Percentiles rank a stretch among this genome's conserved stretches.
Evolutionary conservation across 2,113 vertebrate species (phyloP).

Genomic region (Gymnorhina tibicen): DNA sequence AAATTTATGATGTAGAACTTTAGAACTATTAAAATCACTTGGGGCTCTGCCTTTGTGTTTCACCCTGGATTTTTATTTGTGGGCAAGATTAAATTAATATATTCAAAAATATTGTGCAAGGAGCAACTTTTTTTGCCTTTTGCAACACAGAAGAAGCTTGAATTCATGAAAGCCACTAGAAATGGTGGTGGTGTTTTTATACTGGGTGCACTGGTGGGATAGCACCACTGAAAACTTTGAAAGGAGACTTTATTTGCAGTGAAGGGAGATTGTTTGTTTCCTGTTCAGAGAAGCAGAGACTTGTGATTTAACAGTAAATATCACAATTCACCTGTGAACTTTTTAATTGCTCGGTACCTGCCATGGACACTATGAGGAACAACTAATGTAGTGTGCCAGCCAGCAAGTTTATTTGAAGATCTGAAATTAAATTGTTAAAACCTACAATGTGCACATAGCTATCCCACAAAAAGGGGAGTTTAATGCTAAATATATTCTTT

Average conservation of each 20-base stretch:
- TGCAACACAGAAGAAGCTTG: neutral
- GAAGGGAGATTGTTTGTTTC: neutral
- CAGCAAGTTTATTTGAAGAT: neutral
- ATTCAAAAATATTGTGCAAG: neutral
- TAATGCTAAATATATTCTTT: neutral
- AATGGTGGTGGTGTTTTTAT: neutral
- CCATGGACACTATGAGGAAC: neutral
- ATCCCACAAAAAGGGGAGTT: neutral
- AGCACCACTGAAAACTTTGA: neutral
- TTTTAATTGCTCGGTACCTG: neutral
- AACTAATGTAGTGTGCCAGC: neutral
- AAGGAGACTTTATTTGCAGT: neutral
- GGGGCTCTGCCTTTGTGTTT: neutral
- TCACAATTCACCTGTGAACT: neutral
- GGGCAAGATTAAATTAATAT: neutral
- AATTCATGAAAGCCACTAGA: neutral
- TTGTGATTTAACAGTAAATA: neutral
- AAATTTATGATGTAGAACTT: neutral
- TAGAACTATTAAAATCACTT: neutral
- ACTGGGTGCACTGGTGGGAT: neutral
- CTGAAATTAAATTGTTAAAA: neutral
- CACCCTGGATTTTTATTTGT: neutral
- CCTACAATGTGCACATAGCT: neutral
- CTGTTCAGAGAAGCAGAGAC: neutral
- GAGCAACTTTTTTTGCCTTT: neutral